Evolutionary conservation across 2,113 vertebrate genomes (phyloP), one percentile per base, ranked within the genome.

Genomic region (Lasiurus cinereus): DNA sequence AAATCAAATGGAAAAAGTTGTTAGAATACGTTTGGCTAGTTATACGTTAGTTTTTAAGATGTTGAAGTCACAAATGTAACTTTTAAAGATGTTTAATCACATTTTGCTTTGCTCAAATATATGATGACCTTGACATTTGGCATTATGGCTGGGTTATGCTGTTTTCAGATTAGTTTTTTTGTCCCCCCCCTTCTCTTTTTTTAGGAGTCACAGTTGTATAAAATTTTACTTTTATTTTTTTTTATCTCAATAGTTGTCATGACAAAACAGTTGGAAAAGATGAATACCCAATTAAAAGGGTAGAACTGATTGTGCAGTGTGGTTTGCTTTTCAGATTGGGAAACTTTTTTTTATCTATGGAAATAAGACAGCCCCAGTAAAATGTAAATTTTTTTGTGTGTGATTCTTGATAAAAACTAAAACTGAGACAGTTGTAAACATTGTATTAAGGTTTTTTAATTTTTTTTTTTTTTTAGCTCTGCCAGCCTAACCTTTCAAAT

Each of bases 271-370:
- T 62, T 87, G 78, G 48, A 66, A 64, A 48, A 77, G 43, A 27
- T 76, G 36, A 64, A 62, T 22, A 48, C 31, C 82, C 0, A 36
- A 21, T 73, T 95, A 50, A 78, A 82, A 22, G 36, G 39, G 15
- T 77, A 56, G 31, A 80, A 39, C 74, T 91, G 4, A 19, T 94
- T 94, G 29, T 77, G 56, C 22, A 48, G 13, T 90, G 16, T 90
- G 52, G 12, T 91, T 83, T 82, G 62, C 62, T 84, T 93, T 95
- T 66, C 62, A 88, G 6, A 12, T 72, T 86, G n/a, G 92, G 56
- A 82, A 93, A 62, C 56, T 64, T 82, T 92, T 82, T 92, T 95
- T 88, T 86, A 10, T 79, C 11, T 54, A 69, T 93, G 59, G 59
- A 82, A 64, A 73, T 83, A 56, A 67, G 46, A 87, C 2, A 29